Percentiles rank a stretch among this genome's conserved stretches.
phyloP scores from a whole-genome alignment of 2,888 invertebrate species.

The Netelia virgata region DNA sequence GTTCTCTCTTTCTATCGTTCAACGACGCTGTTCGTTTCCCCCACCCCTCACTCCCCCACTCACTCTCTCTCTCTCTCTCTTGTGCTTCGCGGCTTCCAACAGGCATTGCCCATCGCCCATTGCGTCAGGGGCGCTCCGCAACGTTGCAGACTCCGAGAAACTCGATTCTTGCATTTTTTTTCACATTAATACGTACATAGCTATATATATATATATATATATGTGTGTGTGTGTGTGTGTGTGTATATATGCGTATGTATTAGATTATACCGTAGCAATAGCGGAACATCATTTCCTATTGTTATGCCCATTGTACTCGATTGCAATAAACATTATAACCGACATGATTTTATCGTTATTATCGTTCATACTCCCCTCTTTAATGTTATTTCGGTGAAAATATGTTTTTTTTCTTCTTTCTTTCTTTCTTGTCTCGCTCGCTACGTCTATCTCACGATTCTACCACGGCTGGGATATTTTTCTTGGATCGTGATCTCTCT shows the following conservation, averaged over 20 bases:
- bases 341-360: slow-evolving; percentile 23
- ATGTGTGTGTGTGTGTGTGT: background rate
- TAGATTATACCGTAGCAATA: slow-evolving; percentile 34
- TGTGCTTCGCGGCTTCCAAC: slow-evolving; percentile 58
- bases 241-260: no score
- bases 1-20: slow-evolving; percentile 15
- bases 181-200: slow-evolving; percentile 16
- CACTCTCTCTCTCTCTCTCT: slow-evolving; percentile 37
- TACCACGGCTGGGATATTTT: background rate
- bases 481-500: background rate
- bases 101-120: slow-evolving; percentile 56
- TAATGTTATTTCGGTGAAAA: slow-evolving; percentile 23
- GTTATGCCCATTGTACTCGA: slow-evolving; percentile 56
- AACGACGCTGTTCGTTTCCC: slow-evolving; percentile 13
- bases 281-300: slow-evolving; percentile 46
- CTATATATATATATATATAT: slow-evolving; percentile 26
- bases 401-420: slow-evolving; percentile 5
- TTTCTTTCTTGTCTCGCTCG: background rate
- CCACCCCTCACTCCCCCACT: background rate
- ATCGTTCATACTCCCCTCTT: background rate
- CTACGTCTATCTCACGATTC: background rate
- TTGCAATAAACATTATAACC: slow-evolving; percentile 52
- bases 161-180: slow-evolving; percentile 31
- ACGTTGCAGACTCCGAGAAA: slow-evolving; percentile 18
- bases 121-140: slow-evolving; percentile 49